A percentile compares a stretch with the other conserved stretches of the same genome.
These are phyloP conservation scores for Camelus dromedarius DNA, from an alignment of 2,113 vertebrate genomes.

Conservation along the genomic window DNA sequence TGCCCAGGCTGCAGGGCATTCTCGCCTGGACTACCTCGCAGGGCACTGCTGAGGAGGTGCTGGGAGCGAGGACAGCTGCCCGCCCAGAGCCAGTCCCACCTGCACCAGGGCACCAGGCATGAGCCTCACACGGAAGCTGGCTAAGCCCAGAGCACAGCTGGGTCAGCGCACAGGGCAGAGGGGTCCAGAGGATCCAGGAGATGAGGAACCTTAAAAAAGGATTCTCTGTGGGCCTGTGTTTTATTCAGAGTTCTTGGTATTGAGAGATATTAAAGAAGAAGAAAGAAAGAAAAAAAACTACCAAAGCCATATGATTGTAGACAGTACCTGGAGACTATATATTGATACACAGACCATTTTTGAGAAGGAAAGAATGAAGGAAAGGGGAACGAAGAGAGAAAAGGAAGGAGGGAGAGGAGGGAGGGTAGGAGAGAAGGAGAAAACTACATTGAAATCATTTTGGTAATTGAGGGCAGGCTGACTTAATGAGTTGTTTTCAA, in stretches of 20 bases:
- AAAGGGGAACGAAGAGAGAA: neutral
- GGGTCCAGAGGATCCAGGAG: neutral
- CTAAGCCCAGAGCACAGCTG: neutral
- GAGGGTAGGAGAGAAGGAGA: neutral
- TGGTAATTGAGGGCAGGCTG: neutral
- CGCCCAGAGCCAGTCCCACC: rapidly evolving
- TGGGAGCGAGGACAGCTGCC: neutral
- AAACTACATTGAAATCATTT: neutral
- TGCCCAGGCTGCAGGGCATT: neutral
- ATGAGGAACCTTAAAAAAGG: neutral
- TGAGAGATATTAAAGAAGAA: neutral
- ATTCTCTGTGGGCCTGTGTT: neutral
- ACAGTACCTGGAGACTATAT: neutral
- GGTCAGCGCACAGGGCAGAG: neutral
- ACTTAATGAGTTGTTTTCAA: neutral
- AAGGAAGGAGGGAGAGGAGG: neutral
- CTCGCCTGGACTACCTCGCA: rapidly evolving
- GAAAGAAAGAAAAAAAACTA: neutral
- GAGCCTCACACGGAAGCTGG: neutral
- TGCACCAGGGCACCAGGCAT: neutral
- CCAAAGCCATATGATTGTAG: neutral
- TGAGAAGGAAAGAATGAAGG: neutral
- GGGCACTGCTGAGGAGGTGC: neutral
- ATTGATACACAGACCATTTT: neutral
- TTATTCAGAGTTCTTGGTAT: neutral